A percentile compares a stretch with the other conserved stretches of the same genome.
Evolutionary conservation across 2,113 vertebrate species (phyloP).

Genomic region (Gavia stellata): DNA sequence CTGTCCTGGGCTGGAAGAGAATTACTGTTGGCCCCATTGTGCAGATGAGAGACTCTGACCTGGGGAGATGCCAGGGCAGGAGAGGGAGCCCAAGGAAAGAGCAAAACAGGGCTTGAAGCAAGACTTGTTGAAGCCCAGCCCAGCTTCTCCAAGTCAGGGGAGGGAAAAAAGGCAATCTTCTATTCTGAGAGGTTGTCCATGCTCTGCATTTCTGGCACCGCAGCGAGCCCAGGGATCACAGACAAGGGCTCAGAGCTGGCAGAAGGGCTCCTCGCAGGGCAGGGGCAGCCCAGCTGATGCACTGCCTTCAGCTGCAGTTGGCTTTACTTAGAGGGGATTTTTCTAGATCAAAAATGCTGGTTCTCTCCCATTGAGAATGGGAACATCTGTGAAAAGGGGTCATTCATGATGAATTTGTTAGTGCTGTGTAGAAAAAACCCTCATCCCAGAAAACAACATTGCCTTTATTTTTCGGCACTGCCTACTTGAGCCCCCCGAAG

Average conservation of each 20-base stretch:
- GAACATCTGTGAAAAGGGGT: neutral
- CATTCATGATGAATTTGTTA: neutral
- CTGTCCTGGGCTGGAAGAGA: neutral
- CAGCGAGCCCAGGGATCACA: rapidly evolving
- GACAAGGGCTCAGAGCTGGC: neutral
- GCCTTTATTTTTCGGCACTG: neutral
- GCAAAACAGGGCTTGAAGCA: neutral
- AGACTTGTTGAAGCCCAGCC: neutral
- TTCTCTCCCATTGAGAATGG: neutral
- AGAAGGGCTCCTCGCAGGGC: neutral
- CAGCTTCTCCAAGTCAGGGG: neutral
- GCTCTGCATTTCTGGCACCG: neutral
- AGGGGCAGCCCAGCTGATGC: neutral
- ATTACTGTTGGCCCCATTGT: neutral
- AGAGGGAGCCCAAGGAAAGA: neutral
- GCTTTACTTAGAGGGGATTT: neutral
- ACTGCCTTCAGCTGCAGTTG: neutral
- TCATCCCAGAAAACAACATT: neutral
- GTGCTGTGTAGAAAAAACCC: neutral
- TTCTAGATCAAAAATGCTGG: neutral
- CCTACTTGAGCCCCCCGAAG: neutral
- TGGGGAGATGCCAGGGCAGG: neutral
- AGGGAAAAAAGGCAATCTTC: neutral
- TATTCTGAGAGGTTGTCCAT: rapidly evolving
- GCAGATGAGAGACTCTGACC: neutral